Percentiles rank a stretch among this genome's conserved stretches.
Evolutionary conservation across 2,888 invertebrate species (phyloP).

Genomic region (Hemistola chrysoprasaria): DNA sequence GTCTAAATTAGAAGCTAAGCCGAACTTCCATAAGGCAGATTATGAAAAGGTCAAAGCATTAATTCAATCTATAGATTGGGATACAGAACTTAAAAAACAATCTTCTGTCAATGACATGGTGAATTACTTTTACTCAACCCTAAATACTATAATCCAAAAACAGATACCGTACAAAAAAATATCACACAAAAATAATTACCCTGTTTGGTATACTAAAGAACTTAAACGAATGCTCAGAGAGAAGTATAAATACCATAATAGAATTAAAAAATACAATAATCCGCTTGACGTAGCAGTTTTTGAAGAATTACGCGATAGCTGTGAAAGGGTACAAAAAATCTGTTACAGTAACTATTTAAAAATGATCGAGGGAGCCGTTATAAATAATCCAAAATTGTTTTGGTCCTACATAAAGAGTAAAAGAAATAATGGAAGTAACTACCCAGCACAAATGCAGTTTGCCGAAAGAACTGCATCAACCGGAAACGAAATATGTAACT

Average conservation of each 20-base stretch:
- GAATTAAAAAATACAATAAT: background rate
- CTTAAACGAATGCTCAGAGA: background rate
- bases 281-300: background rate
- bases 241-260: no score
- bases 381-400: no score
- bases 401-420: no score
- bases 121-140: background rate
- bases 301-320: no score
- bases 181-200: background rate
- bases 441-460: no score
- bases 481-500: no score
- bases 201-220: background rate
- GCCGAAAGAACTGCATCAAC: no score
- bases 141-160: background rate
- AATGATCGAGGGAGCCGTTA: no score
- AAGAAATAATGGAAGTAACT: no score
- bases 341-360: no score
- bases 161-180: slow-evolving; percentile 1
- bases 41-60: background rate
- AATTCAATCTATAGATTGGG: background rate
- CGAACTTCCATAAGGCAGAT: slow-evolving; percentile 1
- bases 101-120: slow-evolving; percentile 1
- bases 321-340: no score
- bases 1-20: background rate
- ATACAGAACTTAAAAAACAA: background rate